Evolutionary conservation across 2,888 invertebrate genomes (phyloP), one percentile per base, ranked within the genome.

Genomic region (Melolontha melolontha): DNA sequence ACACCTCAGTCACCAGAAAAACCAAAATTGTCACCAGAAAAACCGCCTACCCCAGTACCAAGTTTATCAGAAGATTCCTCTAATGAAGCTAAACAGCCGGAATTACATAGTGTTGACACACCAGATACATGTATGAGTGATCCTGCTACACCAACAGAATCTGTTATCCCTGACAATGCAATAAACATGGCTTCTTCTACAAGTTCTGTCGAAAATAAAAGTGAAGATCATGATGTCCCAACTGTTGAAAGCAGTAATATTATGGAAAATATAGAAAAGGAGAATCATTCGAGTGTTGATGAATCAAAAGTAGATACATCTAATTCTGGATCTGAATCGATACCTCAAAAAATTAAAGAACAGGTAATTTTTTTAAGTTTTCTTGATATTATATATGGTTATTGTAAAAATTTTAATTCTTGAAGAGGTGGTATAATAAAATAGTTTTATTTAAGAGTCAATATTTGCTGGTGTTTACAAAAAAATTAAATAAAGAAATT

Each of bases 301-400:
- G 83, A 84, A 16, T 81, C 75, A 71, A 79, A 69, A 79, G 79
- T 49, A 80, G 64, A 69, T 50, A 83, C 67, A 84, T 84, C 81
- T 27, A 49, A 68, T 40, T 62, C 67, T 12, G 66, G 63, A 64
- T 68, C 64, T 81, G 80, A 79, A 76, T 78, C 69, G 77, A 83
- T 72, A 82, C 83, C 68, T 82, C 84, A 85, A 77, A 86, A 86
- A 66, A 27, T 67, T 34, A 72, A 72, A 55, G 73, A 73, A 57
- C 73, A 73, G 67, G 73, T 72, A 54, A 63, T 16, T 34, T 49
- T 27, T 44, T n/a, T n/a, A n/a, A 12, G 10, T 62, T 47, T 49
- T 51, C 41, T 10, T 54, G 34, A 16, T 29, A 27, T n/a, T 17
- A 6, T 14, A 29, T 51, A n/a, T 55, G 16, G 29, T 5, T 5